Base-by-base conservation (phyloP, 2,888 invertebrate species). In the Abscondita cerata region DNA sequence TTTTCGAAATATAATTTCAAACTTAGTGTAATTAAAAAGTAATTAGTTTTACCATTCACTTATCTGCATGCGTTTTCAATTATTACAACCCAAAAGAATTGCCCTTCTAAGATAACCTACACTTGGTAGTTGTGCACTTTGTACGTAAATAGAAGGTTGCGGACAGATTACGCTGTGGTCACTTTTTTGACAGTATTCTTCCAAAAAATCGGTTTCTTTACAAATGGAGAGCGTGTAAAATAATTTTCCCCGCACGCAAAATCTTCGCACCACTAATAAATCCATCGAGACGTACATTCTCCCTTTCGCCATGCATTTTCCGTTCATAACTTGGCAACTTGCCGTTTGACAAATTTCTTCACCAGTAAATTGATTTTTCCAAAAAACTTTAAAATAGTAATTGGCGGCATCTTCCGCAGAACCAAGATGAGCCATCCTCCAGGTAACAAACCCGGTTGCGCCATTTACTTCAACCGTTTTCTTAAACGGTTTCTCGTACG, bases 241-340 rank as follows among this genome's bases (percentile, higher is more conserved):
- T 16, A 41, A 16, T 41, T 16, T 41, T 15, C 41, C 41, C 8
- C 15, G 13, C 9, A 15, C 16, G 41, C 41, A 41, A 16, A 41
- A 41, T 6, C 16, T 12, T 41, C 41, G 13, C 1, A 13, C 41
- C 15, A 41, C 8, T 8, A 15, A 41, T 12, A 41, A 41, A 41
- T 41, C 41, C 15, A 16, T 12, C 8, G 15, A 12, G 2, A 13
- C 41, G 16, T 41, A 41, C 41, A 41, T 41, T 41, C 41, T 41
- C 15, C 41, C 41, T 41, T 41, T 41, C n/a, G 41, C 41, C 13
- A 41, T 41, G 16, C 13, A 8, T 12, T 2, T 6, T 4, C 41
- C 41, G 8, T 41, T 41, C 9, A 16, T 36, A 2, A 36, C 44
- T n/a, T 44, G 44, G 44, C 44, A 44, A 18, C 44, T 15, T 18